Conservation (phyloP, 2,113 vertebrate species). For the Fulica atra region DNA sequence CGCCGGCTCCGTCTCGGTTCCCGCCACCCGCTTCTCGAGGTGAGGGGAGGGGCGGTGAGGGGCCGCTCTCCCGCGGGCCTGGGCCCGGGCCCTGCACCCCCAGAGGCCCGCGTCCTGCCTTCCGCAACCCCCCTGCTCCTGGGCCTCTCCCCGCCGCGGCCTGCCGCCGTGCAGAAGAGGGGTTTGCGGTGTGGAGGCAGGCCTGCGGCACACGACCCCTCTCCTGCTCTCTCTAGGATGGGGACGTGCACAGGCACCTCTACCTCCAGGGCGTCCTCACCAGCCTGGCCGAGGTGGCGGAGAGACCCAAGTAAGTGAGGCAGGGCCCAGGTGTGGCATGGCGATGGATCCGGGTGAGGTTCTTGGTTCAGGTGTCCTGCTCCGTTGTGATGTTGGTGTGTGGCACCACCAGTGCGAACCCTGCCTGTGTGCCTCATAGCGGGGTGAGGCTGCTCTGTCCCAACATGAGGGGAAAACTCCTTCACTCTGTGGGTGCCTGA, state of each 20-base stretch:
- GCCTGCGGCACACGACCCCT: not conserved
- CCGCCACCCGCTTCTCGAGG: constrained; percentile 83
- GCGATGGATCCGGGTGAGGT: rapidly evolving
- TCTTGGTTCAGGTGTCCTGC: rapidly evolving
- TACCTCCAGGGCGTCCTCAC: constrained; percentile 81
- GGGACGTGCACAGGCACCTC: constrained; percentile 85
- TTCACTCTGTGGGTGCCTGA: no score
- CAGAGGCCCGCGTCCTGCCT: no score
- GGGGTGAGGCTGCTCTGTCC: no score
- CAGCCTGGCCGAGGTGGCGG: constrained; percentile 60
- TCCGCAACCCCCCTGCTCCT: no score
- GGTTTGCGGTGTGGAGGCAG: no score
- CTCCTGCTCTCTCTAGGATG: constrained; percentile 75
- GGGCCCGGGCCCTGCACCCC: not conserved
- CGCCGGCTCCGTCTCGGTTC: constrained; percentile 65
- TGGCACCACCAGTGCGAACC: rapidly evolving
- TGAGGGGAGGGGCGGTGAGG: not conserved
- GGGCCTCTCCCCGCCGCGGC: no score
- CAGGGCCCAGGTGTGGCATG: rapidly evolving
- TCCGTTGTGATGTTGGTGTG: rapidly evolving
- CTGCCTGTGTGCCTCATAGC: no score
- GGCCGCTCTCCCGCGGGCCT: not conserved
- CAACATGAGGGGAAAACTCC: no score
- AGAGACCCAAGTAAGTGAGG: constrained; percentile 71
- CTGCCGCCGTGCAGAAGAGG: not conserved